phyloP scores from a whole-genome alignment of 2,113 vertebrate genomes.

The Cochlearius cochlearius region DNA sequence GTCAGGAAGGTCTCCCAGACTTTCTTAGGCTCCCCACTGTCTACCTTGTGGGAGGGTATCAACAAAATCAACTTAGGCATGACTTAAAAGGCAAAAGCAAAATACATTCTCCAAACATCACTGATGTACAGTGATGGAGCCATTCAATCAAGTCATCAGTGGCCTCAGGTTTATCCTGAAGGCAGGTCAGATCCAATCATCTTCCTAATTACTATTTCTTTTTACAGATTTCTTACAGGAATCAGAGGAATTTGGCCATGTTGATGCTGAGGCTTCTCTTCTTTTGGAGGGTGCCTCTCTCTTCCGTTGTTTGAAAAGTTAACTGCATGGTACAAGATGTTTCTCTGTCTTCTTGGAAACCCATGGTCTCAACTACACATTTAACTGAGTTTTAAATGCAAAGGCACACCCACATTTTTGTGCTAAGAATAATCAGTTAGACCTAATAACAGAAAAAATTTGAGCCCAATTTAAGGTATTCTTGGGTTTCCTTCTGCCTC shows the following conservation, averaged over 20 bases:
- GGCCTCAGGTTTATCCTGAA: neutral
- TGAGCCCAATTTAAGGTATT: neutral
- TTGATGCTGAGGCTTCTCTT: neutral
- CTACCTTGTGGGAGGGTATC: neutral
- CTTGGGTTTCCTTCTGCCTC: neutral
- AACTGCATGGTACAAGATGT: neutral
- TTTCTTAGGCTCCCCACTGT: neutral
- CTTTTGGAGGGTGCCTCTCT: neutral
- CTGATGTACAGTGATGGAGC: neutral
- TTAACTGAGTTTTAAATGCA: neutral
- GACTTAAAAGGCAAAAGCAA: neutral
- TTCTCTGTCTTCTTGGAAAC: neutral
- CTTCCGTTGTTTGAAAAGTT: neutral
- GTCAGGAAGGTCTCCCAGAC: neutral
- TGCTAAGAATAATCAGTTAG: neutral
- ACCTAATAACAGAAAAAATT: neutral
- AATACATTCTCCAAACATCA: neutral
- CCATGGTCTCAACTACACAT: neutral
- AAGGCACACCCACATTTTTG: neutral
- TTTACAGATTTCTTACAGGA: neutral
- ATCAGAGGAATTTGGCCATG: neutral
- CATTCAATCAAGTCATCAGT: neutral
- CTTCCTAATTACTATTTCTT: neutral
- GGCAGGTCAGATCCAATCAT: neutral
- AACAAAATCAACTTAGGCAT: neutral